Conservation (phyloP, 2,797 vertebrate species). For the Eupleurogrammus muticus region DNA sequence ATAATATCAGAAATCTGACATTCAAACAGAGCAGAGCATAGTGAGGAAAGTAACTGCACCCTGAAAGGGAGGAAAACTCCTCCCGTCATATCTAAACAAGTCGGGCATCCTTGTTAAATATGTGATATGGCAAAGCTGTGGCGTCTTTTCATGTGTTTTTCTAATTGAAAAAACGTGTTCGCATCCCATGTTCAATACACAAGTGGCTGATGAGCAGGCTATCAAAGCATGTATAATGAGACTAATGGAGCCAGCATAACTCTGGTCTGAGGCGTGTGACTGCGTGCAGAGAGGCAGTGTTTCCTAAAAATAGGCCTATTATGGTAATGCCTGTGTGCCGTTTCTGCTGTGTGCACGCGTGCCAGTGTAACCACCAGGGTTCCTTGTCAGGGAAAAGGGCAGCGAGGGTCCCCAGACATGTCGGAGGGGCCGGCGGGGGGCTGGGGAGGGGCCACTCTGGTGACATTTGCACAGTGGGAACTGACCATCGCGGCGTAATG, state of each 20-base stretch:
- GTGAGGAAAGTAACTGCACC: neutral
- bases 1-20: slow-evolving; percentile 31
- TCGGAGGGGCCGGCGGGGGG: slow-evolving; percentile 58
- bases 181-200: neutral
- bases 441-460: slow-evolving; percentile 52
- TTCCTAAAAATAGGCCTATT: slow-evolving; percentile 21
- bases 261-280: neutral
- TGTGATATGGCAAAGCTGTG: neutral
- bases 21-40: neutral
- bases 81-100: neutral
- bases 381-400: slow-evolving; percentile 73
- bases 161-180: slow-evolving; percentile 12
- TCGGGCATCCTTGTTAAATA: neutral
- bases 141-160: neutral
- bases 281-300: slow-evolving; percentile 4
- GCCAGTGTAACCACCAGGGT: slow-evolving; percentile 37
- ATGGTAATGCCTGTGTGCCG: slow-evolving; percentile 11
- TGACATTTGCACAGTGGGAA: slow-evolving; percentile 70
- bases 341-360: neutral
- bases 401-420: slow-evolving; percentile 54
- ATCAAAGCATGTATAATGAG: neutral
- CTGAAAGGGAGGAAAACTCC: neutral
- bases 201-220: slow-evolving; percentile 15
- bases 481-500: slow-evolving; percentile 41
- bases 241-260: neutral